phyloP scores from a whole-genome alignment of 2,113 vertebrate species.

The Tachuris rubrigastra region DNA sequence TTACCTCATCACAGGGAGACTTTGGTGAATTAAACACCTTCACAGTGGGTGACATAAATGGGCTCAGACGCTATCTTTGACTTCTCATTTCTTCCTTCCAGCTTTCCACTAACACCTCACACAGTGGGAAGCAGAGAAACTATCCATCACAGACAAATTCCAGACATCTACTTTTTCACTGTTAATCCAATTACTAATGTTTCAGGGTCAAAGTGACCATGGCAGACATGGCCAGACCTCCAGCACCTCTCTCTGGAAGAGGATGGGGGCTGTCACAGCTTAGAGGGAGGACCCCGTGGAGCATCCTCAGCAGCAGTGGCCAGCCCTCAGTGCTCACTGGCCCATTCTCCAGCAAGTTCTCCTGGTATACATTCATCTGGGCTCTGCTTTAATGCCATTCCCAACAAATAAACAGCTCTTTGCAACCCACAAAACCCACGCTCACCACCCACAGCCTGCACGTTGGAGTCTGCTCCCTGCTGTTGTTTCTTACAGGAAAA shows the following conservation, averaged over 20 bases:
- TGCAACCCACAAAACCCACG: fast-evolving
- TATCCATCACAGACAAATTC: background rate
- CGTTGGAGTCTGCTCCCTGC: background rate
- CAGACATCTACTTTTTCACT: background rate
- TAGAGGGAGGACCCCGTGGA: background rate
- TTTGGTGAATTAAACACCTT: background rate
- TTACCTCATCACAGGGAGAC: background rate
- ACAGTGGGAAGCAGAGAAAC: background rate
- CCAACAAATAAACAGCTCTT: background rate
- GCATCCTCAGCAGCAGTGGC: fast-evolving
- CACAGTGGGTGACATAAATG: background rate
- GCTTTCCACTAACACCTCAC: background rate
- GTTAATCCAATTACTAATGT: background rate
- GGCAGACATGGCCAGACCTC: background rate
- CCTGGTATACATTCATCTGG: fast-evolving
- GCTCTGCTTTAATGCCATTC: background rate
- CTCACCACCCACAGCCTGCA: background rate
- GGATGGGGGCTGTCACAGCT: background rate
- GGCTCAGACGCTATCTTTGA: background rate
- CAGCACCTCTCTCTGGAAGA: background rate
- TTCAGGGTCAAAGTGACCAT: fast-evolving
- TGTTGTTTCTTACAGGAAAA: background rate
- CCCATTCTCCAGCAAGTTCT: background rate
- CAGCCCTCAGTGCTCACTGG: fast-evolving
- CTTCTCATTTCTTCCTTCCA: background rate